These are phyloP conservation scores for Montipora capitata DNA, from an alignment of 92 coral and sea anemone species.

Conservation along the genomic window DNA sequence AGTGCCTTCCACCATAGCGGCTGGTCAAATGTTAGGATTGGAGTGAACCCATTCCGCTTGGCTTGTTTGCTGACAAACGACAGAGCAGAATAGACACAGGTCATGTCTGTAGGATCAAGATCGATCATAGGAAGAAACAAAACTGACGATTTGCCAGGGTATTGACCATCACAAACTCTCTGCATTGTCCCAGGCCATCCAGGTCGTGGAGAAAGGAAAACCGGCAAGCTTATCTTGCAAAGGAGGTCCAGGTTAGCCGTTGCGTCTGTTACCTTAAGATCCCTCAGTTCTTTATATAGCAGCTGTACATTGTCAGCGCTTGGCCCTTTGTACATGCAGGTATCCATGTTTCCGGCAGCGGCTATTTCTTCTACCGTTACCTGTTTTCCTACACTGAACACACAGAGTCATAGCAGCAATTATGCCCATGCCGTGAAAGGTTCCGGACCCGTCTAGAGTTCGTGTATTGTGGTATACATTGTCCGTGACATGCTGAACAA, in stretches of 20 bases:
- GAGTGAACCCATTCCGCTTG: conserved; percentile 34
- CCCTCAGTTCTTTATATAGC: conserved; percentile 11
- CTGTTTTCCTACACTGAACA: conserved; percentile 7
- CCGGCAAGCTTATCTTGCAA: conserved; percentile 34
- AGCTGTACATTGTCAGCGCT: not conserved
- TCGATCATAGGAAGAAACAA: conserved; percentile 77
- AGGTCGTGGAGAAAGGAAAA: conserved; percentile 44
- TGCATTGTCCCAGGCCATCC: conserved; percentile 77
- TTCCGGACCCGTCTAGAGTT: conserved; percentile 55
- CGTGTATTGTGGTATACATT: conserved; percentile 62
- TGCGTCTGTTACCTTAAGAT: conserved; percentile 15
- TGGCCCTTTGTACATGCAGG: conserved; percentile 26
- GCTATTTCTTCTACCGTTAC: conserved; percentile 60
- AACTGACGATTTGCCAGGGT: conserved; percentile 66
- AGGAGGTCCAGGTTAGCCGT: conserved; percentile 35
- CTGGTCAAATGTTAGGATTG: conserved; percentile 8
- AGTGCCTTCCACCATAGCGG: conserved; percentile 78
- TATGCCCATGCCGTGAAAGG: conserved; percentile 78
- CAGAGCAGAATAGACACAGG: conserved; percentile 63
- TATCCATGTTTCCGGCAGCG: conserved; percentile 24
- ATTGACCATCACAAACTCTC: conserved; percentile 30
- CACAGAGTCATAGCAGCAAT: conserved; percentile 60
- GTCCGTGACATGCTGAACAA: conserved; percentile 53
- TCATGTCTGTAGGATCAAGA: conserved; percentile 64
- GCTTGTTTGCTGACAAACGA: conserved; percentile 55